phyloP scores from a whole-genome alignment of 2,888 invertebrate species.

The Coelinius sp. region DNA sequence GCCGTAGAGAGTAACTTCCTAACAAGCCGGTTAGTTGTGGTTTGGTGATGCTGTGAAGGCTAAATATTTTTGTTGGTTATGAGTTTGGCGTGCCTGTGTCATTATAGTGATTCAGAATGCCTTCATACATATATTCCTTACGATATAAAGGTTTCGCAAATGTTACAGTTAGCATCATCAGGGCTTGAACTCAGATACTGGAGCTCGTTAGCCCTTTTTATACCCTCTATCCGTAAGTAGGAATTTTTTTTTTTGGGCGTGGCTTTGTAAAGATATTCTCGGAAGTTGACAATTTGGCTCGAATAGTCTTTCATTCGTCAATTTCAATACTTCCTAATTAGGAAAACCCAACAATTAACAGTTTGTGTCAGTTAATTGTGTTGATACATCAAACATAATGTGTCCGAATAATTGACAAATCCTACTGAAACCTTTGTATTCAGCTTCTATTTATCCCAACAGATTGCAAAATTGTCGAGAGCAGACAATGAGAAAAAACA shows the following conservation, averaged over 20 bases:
- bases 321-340: too few relatives aligned
- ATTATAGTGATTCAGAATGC: conserved; percentile 24
- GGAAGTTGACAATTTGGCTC: too few relatives aligned
- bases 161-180: too few relatives aligned
- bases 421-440: not conserved
- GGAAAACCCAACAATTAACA: too few relatives aligned
- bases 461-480: not conserved
- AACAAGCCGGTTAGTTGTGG: conserved; percentile 70
- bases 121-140: not conserved
- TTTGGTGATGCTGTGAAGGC: conserved; percentile 65
- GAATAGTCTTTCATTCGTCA: too few relatives aligned
- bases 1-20: conserved; percentile 63
- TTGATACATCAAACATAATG: too few relatives aligned
- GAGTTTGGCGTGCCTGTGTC: conserved; percentile 34
- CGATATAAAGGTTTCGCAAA: too few relatives aligned
- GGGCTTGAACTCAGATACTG: too few relatives aligned
- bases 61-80: conserved; percentile 60
- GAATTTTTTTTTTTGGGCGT: too few relatives aligned
- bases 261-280: too few relatives aligned
- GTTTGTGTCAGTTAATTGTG: not conserved
- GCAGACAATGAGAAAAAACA: conserved; percentile 28
- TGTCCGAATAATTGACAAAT: conserved; percentile 7
- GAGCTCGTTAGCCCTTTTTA: too few relatives aligned
- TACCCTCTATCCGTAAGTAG: too few relatives aligned
- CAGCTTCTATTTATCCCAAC: not conserved